phyloP scores from a whole-genome alignment of 2,888 invertebrate species.

The Anarsia innoxiella region DNA sequence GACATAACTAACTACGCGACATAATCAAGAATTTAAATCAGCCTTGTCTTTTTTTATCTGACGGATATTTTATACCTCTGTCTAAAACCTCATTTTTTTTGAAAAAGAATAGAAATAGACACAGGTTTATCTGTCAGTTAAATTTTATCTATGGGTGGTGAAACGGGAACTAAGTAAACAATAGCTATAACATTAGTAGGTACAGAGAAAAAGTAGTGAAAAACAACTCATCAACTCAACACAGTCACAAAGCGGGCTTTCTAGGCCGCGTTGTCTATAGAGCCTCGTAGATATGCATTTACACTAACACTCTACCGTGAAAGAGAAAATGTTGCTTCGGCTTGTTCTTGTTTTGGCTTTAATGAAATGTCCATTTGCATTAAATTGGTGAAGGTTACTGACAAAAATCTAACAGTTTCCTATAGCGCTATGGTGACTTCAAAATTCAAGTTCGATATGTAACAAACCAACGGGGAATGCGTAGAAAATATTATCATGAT shows the following conservation, averaged over 20 bases:
- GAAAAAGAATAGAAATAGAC: not conserved
- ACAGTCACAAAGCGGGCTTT: constrained; percentile 6
- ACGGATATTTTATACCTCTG: not conserved
- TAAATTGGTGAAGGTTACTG: too few relatives aligned
- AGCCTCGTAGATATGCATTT: constrained; percentile 2
- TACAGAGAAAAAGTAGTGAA: not conserved
- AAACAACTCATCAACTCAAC: not conserved
- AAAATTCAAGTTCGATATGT: too few relatives aligned
- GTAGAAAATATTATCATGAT: too few relatives aligned
- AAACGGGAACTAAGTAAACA: too few relatives aligned
- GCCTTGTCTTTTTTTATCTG: not conserved
- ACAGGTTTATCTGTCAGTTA: not conserved
- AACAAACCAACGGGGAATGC: too few relatives aligned
- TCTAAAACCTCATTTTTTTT: not conserved
- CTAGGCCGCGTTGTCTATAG: constrained; percentile 5
- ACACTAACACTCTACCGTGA: constrained; percentile 5
- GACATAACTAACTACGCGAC: not conserved
- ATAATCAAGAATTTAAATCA: not conserved
- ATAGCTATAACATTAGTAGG: too few relatives aligned
- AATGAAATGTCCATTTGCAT: too few relatives aligned
- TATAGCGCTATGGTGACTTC: too few relatives aligned
- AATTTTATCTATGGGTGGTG: not conserved
- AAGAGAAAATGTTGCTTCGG: constrained; percentile 4
- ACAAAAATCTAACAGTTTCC: too few relatives aligned
- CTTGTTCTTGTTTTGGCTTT: constrained; percentile 1